Evolutionary conservation across 2,113 vertebrate genomes (phyloP).

Genomic region (Peromyscus polionotus): DNA sequence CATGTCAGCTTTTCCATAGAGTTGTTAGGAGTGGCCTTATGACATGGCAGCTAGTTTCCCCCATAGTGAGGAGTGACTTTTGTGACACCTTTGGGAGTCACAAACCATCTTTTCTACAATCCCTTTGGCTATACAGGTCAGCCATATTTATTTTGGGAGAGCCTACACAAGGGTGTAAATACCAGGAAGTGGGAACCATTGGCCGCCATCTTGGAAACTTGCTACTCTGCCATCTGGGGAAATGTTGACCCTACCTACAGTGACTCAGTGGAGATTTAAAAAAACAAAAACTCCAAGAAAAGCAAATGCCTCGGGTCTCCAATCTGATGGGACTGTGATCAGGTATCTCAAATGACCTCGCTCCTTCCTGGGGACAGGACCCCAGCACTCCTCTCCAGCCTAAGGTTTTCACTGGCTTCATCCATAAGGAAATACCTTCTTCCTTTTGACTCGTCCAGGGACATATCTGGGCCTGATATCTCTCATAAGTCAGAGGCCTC

Average conservation of each 20-base stretch:
- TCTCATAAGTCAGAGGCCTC: neutral
- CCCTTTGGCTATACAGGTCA: neutral
- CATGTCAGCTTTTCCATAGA: neutral
- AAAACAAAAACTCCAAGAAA: neutral
- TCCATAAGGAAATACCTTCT: neutral
- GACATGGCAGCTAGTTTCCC: neutral
- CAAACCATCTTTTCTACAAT: neutral
- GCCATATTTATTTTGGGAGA: neutral
- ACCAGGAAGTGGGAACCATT: rapidly evolving
- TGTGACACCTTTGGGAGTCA: neutral
- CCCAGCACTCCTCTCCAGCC: neutral
- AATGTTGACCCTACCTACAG: no score
- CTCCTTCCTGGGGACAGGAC: neutral
- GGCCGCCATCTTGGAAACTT: neutral
- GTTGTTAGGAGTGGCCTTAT: neutral
- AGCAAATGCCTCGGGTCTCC: no score
- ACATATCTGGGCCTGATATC: neutral
- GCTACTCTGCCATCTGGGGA: neutral
- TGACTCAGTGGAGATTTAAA: neutral
- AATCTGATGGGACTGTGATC: neutral
- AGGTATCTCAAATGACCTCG: neutral
- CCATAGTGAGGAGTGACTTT: neutral
- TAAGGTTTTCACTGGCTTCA: neutral
- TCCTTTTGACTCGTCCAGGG: neutral
- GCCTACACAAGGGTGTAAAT: rapidly evolving